phyloP scores from a whole-genome alignment of 2,113 vertebrate species.

The Patagioenas fasciata region DNA sequence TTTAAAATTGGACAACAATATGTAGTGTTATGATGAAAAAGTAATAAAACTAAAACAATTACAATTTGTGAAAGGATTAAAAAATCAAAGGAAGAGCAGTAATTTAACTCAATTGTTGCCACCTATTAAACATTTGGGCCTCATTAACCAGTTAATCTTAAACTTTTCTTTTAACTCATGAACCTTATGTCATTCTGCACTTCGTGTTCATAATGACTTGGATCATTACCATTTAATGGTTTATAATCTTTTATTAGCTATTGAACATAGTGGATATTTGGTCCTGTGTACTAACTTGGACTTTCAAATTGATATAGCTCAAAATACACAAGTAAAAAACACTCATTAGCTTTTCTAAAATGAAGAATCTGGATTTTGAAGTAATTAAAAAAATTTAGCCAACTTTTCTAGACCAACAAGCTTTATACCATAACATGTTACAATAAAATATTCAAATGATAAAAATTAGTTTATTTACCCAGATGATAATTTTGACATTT shows the following conservation, averaged over 20 bases:
- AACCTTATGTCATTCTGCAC: not conserved
- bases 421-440: not conserved
- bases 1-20: not conserved
- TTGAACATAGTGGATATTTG: not conserved
- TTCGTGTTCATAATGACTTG: not conserved
- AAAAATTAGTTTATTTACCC: not conserved
- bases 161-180: not conserved
- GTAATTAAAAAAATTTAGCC: not conserved
- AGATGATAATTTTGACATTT: not conserved
- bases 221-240: not conserved
- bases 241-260: not conserved
- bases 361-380: not conserved
- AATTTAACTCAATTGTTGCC: not conserved
- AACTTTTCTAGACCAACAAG: not conserved
- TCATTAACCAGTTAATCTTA: not conserved
- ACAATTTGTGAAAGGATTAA: not conserved
- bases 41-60: not conserved
- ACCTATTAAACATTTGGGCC: not conserved
- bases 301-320: not conserved
- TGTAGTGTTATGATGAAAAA: not conserved
- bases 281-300: not conserved
- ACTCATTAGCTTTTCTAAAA: not conserved
- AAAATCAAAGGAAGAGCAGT: not conserved
- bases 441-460: not conserved
- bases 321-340: not conserved